Percentiles rank a stretch among this genome's conserved stretches.
These are phyloP conservation scores for Nephrotoma appendiculata DNA, from an alignment of 2,888 invertebrate genomes.

Conservation along the genomic window DNA sequence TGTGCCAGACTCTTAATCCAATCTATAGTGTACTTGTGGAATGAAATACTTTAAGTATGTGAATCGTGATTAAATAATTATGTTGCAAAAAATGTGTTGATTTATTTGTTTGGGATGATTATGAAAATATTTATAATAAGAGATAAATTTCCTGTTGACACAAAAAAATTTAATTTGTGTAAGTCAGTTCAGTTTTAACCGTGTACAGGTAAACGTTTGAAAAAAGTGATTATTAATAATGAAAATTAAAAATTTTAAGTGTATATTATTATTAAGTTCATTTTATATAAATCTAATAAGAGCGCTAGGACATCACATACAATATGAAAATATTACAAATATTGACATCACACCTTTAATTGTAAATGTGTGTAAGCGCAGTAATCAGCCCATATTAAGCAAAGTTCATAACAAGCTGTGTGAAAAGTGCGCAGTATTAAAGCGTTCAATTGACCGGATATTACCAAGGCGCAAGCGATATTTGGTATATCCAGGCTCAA, in stretches of 20 bases:
- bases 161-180: not conserved
- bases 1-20: too few relatives aligned
- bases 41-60: too few relatives aligned
- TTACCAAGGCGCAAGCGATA: not conserved
- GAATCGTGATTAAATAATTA: not conserved
- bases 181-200: not conserved
- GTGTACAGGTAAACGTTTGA: not conserved
- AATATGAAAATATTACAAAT: not conserved
- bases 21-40: too few relatives aligned
- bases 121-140: not conserved
- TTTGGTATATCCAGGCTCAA: not conserved
- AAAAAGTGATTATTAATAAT: not conserved
- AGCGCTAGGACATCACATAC: not conserved
- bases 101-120: not conserved
- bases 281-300: not conserved
- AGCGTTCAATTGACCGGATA: not conserved
- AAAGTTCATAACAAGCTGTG: not conserved
- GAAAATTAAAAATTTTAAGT: not conserved
- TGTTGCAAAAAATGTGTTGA: not conserved
- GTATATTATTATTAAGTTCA: not conserved
- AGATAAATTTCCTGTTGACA: not conserved
- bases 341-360: not conserved
- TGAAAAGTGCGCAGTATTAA: not conserved
- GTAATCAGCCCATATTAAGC: not conserved
- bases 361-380: not conserved